phyloP scores from a whole-genome alignment of 2,888 invertebrate genomes.

The Trilocha varians region DNA sequence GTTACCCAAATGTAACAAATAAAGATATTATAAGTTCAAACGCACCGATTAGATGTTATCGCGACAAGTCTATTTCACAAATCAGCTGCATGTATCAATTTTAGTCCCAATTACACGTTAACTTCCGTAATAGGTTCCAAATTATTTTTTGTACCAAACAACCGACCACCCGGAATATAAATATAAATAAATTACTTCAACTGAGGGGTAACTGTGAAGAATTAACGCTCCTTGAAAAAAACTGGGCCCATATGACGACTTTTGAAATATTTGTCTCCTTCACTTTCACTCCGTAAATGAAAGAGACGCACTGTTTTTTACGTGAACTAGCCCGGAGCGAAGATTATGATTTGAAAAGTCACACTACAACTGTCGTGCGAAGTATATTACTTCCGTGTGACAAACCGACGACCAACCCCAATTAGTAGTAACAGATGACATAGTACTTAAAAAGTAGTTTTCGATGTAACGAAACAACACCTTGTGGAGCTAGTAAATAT shows the following conservation, averaged over 20 bases:
- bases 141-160: constrained; percentile 47
- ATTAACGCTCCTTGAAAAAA: constrained; percentile 54
- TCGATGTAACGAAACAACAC: not conserved
- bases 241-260: constrained; percentile 53
- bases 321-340: constrained; percentile 38
- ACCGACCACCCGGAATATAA: constrained; percentile 65
- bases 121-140: constrained; percentile 48
- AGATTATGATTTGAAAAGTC: constrained; percentile 47
- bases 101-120: too few species aligned
- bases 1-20: too few species aligned
- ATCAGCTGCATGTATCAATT: too few species aligned
- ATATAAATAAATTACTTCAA: constrained; percentile 65
- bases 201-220: constrained; percentile 64
- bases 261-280: constrained; percentile 35
- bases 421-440: constrained; percentile 1
- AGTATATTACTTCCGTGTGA: constrained; percentile 39
- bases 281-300: constrained; percentile 25
- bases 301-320: constrained; percentile 36
- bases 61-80: too few species aligned
- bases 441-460: not conserved
- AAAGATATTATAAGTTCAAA: too few species aligned
- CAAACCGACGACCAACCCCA: constrained; percentile 14
- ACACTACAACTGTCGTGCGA: constrained; percentile 51
- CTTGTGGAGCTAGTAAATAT: too few species aligned
- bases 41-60: too few species aligned